phyloP scores from a whole-genome alignment of 2,113 vertebrate species.

The Aptenodytes forsteri region DNA sequence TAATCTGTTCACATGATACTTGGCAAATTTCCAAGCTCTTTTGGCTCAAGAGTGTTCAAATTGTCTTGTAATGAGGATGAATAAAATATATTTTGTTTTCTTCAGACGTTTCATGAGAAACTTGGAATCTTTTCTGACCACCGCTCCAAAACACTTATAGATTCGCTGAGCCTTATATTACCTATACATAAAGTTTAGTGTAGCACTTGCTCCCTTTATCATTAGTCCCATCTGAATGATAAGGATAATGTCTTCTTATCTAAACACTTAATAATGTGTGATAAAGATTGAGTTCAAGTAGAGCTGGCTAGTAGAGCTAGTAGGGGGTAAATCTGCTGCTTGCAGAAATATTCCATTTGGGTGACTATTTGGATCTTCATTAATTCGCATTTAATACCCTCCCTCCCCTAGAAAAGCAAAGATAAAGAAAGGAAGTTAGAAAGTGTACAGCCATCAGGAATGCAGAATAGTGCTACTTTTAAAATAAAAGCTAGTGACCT shows the following conservation, averaged over 20 bases:
- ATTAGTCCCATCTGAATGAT: background rate
- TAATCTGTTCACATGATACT: background rate
- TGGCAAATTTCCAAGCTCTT: background rate
- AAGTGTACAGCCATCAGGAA: background rate
- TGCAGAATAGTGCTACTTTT: background rate
- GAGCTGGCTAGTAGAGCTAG: background rate
- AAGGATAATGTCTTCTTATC: background rate
- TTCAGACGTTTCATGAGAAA: background rate
- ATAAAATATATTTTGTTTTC: background rate
- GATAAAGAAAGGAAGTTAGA: background rate
- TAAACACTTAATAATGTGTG: background rate
- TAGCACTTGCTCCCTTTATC: background rate
- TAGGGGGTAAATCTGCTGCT: background rate
- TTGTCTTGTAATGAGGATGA: background rate
- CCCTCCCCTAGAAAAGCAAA: background rate
- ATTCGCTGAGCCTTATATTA: background rate
- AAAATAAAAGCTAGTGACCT: background rate
- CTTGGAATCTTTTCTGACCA: background rate
- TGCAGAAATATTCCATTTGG: background rate
- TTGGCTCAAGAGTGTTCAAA: background rate
- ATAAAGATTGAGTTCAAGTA: background rate
- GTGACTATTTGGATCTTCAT: background rate
- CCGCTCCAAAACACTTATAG: background rate
- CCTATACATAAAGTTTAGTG: background rate
- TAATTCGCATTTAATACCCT: background rate